phyloP scores from a whole-genome alignment of 1,140 invertebrate species.

The Pseudobourletiella spinata region DNA sequence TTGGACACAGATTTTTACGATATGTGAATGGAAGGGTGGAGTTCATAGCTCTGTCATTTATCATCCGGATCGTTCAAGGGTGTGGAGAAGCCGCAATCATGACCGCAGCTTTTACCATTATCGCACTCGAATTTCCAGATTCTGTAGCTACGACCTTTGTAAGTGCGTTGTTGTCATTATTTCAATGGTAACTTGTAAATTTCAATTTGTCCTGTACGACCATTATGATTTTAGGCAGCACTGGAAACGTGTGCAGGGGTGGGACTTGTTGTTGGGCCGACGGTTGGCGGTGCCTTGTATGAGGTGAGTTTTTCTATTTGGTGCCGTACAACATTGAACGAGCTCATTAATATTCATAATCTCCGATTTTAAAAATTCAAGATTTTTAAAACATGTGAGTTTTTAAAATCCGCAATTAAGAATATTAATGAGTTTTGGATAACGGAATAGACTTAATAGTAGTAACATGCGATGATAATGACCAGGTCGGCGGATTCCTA shows the following conservation, averaged over 20 bases:
- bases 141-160: constrained; percentile 51
- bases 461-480: too few species aligned
- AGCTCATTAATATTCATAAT: too few species aligned
- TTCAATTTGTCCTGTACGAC: not conserved
- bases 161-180: constrained; percentile 14
- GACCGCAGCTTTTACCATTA: constrained; percentile 51
- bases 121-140: constrained; percentile 56
- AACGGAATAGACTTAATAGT: too few species aligned
- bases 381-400: too few species aligned
- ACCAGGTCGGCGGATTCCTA: not conserved
- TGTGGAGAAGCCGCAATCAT: constrained; percentile 50
- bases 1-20: constrained; percentile 44
- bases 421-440: too few species aligned
- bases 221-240: constrained; percentile 51
- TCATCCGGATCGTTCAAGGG: constrained; percentile 49
- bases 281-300: constrained; percentile 70
- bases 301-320: too few species aligned
- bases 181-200: not conserved
- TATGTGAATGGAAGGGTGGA: constrained; percentile 41
- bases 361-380: too few species aligned
- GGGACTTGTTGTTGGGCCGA: constrained; percentile 76
- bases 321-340: too few species aligned
- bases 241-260: constrained; percentile 84
- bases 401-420: too few species aligned
- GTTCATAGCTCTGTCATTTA: constrained; percentile 50